Base-by-base conservation (phyloP, 1,140 invertebrate species). In the Zaprionus lachaisei region DNA sequence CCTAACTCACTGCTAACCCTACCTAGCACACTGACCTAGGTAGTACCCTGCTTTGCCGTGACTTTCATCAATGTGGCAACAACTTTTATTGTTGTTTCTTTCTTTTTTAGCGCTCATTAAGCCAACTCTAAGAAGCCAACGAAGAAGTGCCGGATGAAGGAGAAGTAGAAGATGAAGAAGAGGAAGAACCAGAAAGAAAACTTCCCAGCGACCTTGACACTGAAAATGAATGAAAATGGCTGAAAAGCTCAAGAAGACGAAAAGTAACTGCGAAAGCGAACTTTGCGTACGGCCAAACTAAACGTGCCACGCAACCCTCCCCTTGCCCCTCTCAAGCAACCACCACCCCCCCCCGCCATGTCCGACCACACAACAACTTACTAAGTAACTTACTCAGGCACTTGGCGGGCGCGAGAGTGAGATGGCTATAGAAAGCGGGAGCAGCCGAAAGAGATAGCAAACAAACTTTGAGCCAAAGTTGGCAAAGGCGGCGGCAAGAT, bases 231-330 rank as follows among this genome's bases (percentile, higher is more conserved):
- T 47, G 41, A 47, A 47, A 47, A 72, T 38, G 15, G 28, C 51
- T 57, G 38, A 61, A 69, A 38, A 69, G 22, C 66, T 62, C 56
- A 44, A 75, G 54, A 69, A 70, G 61, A 62, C 66, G 47, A 75
- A 76, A 76, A 76, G 73, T 76, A 76, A 72, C 62, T 60, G 69
- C 62, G 61, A 72, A 77, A 55, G 69, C 69, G 26, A 77, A 72
- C 74, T 76, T 76, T 76, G 73, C 73, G 73, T 76, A 71, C 66
- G 56, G 66, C 74, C 69, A 77, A 47, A 51, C 74, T 72, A 77
- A 77, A 72, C 74, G 41, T 24, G n/a, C 20, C 34, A 4, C n/a
- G 15, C 44, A n/a, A n/a, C 12, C 38, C 37, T 34, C 4, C 28
- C 4, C 37, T 9, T 5, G 7, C 31, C 9, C 24, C 14, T 20